Evolutionary conservation across 1,140 invertebrate species (phyloP), one percentile per base, ranked within the genome.

Genomic region (Antheraea pernyi): DNA sequence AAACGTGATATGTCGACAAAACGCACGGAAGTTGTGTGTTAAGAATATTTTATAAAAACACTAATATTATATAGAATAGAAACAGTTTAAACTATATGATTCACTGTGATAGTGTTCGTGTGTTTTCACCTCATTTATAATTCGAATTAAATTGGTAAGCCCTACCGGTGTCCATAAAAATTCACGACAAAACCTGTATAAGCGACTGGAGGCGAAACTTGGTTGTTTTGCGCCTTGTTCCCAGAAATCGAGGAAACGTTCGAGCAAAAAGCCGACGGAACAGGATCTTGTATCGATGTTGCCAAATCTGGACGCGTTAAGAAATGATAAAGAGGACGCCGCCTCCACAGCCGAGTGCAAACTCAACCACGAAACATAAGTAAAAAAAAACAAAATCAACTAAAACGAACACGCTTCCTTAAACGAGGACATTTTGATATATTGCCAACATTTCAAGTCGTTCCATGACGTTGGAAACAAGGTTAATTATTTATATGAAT

Each of bases 261-360:
- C 78, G 80, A 80, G 81, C 85, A 91, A 91, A 88, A 91, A 91
- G 85, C 74, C 82, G 80, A 79, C 80, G 76, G 81, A 91, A 89
- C 89, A 91, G 87, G 89, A 89, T 91, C 88, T 84, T 81, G 83
- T 88, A 88, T 89, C 85, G 84, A 79, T 80, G 81, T 85, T 79
- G 85, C 88, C 88, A 86, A 91, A 91, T 91, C 87, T 86, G 88
- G 86, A 85, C 85, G 86, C 86, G 88, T 86, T 88, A 89, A 91
- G 83, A 88, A 85, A 84, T 87, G 85, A 87, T 89, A 89, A 89
- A 88, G 86, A 83, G 81, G 80, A 83, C 75, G 83, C 88, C 86
- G 86, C 79, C 78, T 73, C 70, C 63, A 72, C 72, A 69, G 46
- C 69, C 48, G 67, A 75, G 74, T 53, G 68, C 65, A 65, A 70